A percentile compares a stretch with the other conserved stretches of the same genome.
These are phyloP conservation scores for Scomber japonicus DNA, from an alignment of 2,113 vertebrate species.

Conservation along the genomic window DNA sequence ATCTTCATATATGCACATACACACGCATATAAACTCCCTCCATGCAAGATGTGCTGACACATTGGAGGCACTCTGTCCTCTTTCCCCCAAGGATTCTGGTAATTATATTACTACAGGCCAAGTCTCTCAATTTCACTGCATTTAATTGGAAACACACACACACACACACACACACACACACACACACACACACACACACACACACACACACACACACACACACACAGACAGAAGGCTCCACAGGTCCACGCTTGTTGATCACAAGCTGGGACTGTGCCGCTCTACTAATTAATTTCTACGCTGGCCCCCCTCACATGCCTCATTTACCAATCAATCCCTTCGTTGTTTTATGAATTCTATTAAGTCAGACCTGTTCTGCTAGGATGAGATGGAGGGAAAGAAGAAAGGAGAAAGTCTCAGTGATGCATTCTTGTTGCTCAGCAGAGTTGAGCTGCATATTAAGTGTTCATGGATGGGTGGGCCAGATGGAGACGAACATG, in stretches of 20 bases:
- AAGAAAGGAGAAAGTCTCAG: conserved; percentile 16
- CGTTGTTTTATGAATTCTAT: conserved; percentile 79
- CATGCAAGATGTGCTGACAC: conserved; percentile 63
- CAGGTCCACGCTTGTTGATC: conserved; percentile 79
- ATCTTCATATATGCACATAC: conserved; percentile 3
- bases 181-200: conserved; percentile 38
- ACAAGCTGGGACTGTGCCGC: conserved; percentile 59
- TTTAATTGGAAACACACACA: conserved; percentile 76
- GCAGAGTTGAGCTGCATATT: conserved; percentile 38
- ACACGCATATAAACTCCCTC: neutral
- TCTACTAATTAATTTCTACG: conserved; percentile 78
- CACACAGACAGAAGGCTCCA: conserved; percentile 50
- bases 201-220: conserved; percentile 22
- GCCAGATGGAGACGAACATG: conserved; percentile 24
- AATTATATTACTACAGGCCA: conserved; percentile 78
- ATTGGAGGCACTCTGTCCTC: conserved; percentile 62
- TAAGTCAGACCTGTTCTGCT: conserved; percentile 47
- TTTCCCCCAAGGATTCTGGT: conserved; percentile 68
- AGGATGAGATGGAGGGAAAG: conserved; percentile 15
- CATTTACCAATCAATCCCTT: conserved; percentile 79
- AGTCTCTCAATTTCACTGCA: conserved; percentile 79
- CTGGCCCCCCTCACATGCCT: conserved; percentile 60
- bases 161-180: conserved; percentile 25
- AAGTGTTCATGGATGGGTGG: conserved; percentile 36
- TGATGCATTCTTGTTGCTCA: conserved; percentile 23